Percentiles rank a stretch among this genome's conserved stretches.
Conservation (phyloP, 2,797 vertebrate genomes). For the Sebastes vulpes region DNA sequence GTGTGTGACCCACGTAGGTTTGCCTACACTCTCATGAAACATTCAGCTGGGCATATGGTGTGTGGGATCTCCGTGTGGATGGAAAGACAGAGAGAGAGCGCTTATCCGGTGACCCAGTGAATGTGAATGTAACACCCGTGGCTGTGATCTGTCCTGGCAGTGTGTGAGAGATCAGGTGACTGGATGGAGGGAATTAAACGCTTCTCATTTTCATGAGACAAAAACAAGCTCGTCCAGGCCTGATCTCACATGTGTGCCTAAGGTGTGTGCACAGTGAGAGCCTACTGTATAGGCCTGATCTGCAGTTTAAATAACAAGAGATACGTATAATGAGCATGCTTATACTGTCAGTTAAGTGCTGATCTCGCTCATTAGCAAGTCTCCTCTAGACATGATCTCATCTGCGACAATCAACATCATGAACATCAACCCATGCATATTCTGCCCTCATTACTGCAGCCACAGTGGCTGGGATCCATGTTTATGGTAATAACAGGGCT, state of each 20-base stretch:
- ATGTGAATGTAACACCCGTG: constrained; percentile 36
- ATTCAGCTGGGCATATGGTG: constrained; percentile 54
- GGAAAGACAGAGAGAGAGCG: constrained; percentile 28
- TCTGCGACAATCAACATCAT: not conserved
- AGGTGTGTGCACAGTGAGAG: not conserved
- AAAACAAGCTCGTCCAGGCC: constrained; percentile 7
- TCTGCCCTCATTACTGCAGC: constrained; percentile 18
- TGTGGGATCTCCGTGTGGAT: not conserved
- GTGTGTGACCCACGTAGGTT: constrained; percentile 11
- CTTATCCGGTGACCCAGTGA: constrained; percentile 47
- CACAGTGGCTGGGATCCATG: not conserved
- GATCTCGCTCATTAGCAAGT: constrained; percentile 18
- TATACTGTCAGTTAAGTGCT: not conserved
- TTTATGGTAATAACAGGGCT: constrained; percentile 1
- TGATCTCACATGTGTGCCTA: not conserved
- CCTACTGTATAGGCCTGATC: not conserved
- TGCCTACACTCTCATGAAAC: constrained; percentile 20
- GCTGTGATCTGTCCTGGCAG: constrained; percentile 32
- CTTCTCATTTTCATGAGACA: constrained; percentile 41
- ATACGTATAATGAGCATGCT: constrained; percentile 15
- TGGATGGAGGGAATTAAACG: constrained; percentile 37
- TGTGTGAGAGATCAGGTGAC: constrained; percentile 50
- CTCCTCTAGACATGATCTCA: not conserved
- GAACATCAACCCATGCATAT: not conserved
- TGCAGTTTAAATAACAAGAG: not conserved